These are phyloP conservation scores for Anthoscopus minutus DNA, from an alignment of 2,113 vertebrate species.

Conservation along the genomic window DNA sequence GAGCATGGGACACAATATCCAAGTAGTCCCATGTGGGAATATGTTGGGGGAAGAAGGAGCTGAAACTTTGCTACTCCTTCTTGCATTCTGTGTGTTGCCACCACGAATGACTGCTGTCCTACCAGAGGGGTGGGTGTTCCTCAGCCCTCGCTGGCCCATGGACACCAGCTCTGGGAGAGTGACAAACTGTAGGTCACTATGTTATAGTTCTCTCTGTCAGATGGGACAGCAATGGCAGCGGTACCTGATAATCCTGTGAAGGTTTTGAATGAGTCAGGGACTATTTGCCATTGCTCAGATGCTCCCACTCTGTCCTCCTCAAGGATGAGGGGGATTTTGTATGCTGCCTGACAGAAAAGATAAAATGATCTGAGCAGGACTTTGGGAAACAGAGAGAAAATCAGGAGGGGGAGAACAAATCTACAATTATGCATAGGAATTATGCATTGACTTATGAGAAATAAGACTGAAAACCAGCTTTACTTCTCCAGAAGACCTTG, in stretches of 20 bases:
- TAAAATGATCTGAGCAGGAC: background rate
- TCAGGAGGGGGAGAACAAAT: background rate
- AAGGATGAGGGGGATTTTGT: background rate
- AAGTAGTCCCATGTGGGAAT: background rate
- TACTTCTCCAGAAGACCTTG: background rate
- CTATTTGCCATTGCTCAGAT: background rate
- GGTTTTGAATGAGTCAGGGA: background rate
- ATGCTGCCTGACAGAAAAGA: background rate
- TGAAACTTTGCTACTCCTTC: background rate
- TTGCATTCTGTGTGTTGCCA: background rate
- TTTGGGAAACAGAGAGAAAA: background rate
- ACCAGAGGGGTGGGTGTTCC: too few species aligned
- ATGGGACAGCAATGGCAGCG: background rate
- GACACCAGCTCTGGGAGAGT: background rate
- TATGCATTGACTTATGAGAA: too few species aligned
- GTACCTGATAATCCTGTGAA: background rate
- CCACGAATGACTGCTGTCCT: background rate
- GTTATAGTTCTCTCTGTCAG: background rate
- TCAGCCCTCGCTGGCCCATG: background rate
- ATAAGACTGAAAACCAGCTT: background rate
- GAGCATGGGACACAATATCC: background rate
- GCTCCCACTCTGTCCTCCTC: background rate
- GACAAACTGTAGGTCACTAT: background rate
- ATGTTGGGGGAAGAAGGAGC: background rate
- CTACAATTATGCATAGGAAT: background rate